Base-by-base conservation (phyloP, 30 jellyfish, hydroid and myxozoan genomes). In the Cassiopea xamachana region DNA sequence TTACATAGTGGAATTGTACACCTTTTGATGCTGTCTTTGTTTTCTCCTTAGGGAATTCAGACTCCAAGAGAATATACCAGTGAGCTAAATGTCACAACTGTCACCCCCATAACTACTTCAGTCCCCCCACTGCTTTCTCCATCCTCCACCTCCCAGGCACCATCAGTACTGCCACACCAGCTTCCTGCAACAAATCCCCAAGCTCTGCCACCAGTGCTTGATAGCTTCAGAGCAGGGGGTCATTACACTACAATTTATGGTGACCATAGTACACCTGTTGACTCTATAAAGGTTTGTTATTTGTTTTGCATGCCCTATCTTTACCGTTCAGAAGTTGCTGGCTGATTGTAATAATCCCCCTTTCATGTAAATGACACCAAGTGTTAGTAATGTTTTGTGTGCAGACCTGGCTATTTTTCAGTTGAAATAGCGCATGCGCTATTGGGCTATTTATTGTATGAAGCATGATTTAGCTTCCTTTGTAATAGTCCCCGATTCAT, bases 241-340 rank as follows among this genome's bases (percentile, higher is more conserved):
- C 88, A 77, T 18, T 88, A 88, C 60, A 60, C 12, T 60, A 73
- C 70, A 17, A 69, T 82, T 60, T 88, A 88, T 79, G 90, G 85
- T 1, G 89, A 87, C 67, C 79, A 60, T 1, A 76, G 49, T 64
- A 71, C 86, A 14, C 76, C 83, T 46, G 95, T 79, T 27, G 95
- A 88, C 60, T 88, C 95, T 0, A 77, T 88, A 3, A 88, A 82
- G 90, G 96, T 79, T 7, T n/a, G 92, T 80, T 64, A 5, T 7
- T 55, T 10, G 64, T 55, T 12, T 16, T 2, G 39, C 39, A 27
- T 27, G 39, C 39, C 39, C 39, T 27, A 27, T 0, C 39, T 27
- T 27, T 27, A 27, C 39, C 39, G 0, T 50, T 45, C 49, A 10
- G 64, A 3, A 3, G 64, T 55, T 55, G 64, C 64, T 55, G 12